phyloP scores from a whole-genome alignment of 2,888 invertebrate species.

The Noctua fimbriata region DNA sequence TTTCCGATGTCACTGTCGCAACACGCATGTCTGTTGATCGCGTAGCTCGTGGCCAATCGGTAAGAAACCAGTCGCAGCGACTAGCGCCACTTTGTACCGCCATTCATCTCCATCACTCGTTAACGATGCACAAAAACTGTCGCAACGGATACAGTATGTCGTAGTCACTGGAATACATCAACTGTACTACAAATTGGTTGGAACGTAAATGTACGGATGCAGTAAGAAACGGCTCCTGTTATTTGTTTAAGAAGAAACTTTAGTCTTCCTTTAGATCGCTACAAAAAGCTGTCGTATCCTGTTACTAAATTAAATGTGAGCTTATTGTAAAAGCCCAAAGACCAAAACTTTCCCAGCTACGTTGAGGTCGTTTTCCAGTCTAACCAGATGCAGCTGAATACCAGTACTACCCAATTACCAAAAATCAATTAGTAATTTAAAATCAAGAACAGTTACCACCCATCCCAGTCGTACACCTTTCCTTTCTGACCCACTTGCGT shows the following conservation, averaged over 20 bases:
- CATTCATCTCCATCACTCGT: constrained; percentile 62
- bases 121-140: constrained; percentile 59
- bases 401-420: background rate
- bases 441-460: background rate
- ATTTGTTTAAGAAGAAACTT: background rate
- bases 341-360: background rate
- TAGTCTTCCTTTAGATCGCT: background rate
- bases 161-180: constrained; percentile 37
- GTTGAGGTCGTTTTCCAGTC: background rate
- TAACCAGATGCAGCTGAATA: background rate
- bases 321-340: background rate
- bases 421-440: background rate
- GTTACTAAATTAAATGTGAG: background rate
- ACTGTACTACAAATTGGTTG: constrained; percentile 43
- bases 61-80: constrained; percentile 44
- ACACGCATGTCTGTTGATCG: background rate
- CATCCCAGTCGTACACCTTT: too few species aligned
- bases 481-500: background rate
- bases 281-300: background rate
- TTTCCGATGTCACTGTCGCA: background rate
- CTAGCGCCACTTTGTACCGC: constrained; percentile 49
- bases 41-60: background rate
- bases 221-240: constrained; percentile 13
- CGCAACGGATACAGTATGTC: constrained; percentile 41
- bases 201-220: constrained; percentile 6